phyloP scores from a whole-genome alignment of 2,888 invertebrate genomes.

The Drosophila parthenogenetica region DNA sequence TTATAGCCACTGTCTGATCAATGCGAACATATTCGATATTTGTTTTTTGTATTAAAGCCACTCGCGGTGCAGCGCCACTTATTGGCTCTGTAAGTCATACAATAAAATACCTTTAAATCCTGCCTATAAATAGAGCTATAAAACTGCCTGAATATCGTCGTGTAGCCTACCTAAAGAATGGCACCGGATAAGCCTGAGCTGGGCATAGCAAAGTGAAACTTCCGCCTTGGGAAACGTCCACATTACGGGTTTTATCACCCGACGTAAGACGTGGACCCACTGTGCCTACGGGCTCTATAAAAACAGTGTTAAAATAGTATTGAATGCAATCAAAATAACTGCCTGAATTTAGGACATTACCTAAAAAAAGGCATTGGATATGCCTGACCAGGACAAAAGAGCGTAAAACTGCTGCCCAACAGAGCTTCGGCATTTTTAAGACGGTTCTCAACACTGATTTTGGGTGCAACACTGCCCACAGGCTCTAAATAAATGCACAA shows the following conservation, averaged over 20 bases:
- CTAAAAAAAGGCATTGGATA: constrained; percentile 89
- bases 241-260: constrained; percentile 86
- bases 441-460: constrained; percentile 87
- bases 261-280: constrained; percentile 89
- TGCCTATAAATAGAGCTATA: no score
- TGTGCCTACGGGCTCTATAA: constrained; percentile 82
- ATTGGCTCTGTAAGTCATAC: constrained; percentile 87
- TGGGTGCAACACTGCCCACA: constrained; percentile 86
- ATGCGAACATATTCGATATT: constrained; percentile 83
- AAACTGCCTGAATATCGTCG: constrained; percentile 50
- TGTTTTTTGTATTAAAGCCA: constrained; percentile 86
- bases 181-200: constrained; percentile 89
- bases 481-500: constrained; percentile 86
- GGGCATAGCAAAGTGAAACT: constrained; percentile 87
- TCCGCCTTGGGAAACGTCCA: constrained; percentile 61
- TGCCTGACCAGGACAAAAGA: constrained; percentile 91
- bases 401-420: constrained; percentile 86
- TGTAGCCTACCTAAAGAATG: constrained; percentile 87
- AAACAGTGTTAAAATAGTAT: not conserved
- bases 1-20: constrained; percentile 80
- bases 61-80: constrained; percentile 89
- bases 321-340: constrained; percentile 27
- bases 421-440: constrained; percentile 86
- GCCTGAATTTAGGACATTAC: constrained; percentile 85
- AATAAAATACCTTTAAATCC: no score